A percentile compares a stretch with the other conserved stretches of the same genome.
These are phyloP conservation scores for Crossaster papposus DNA, from an alignment of 53 echinoderm and acorn worm genomes.

Conservation along the genomic window DNA sequence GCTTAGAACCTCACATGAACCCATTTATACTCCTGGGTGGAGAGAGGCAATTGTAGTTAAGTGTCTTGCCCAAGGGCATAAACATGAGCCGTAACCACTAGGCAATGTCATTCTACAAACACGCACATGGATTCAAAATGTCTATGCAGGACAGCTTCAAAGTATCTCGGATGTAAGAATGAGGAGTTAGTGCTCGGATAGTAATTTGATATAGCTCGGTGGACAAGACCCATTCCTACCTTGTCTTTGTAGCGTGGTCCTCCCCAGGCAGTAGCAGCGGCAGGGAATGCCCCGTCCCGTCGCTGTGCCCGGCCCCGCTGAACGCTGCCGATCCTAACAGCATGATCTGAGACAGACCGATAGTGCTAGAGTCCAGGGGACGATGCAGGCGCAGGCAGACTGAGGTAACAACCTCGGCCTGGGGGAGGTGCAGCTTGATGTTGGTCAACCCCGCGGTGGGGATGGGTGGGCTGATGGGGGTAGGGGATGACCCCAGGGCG, in stretches of 20 bases:
- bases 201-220: too few species aligned
- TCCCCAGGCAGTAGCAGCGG: constrained; percentile 16
- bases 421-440: constrained; percentile 82
- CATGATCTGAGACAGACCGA: constrained; percentile 91
- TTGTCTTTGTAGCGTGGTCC: constrained; percentile 67
- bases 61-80: too few species aligned
- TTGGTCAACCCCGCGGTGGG: constrained; percentile 87
- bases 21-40: too few species aligned
- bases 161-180: too few species aligned
- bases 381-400: constrained; percentile 85
- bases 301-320: constrained; percentile 48
- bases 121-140: too few species aligned
- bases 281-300: constrained; percentile 33
- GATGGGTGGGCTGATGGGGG: constrained; percentile 87
- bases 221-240: constrained; percentile 34
- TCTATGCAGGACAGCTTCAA: too few species aligned
- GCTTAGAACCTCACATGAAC: too few species aligned
- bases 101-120: too few species aligned
- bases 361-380: constrained; percentile 88
- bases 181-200: too few species aligned
- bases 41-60: too few species aligned
- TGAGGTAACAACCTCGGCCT: constrained; percentile 81
- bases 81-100: too few species aligned
- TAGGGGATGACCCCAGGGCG: constrained; percentile 77
- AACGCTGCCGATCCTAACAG: constrained; percentile 87